Conservation (phyloP, 2,888 invertebrate genomes). For the Stenoptilia bipunctidactyla region DNA sequence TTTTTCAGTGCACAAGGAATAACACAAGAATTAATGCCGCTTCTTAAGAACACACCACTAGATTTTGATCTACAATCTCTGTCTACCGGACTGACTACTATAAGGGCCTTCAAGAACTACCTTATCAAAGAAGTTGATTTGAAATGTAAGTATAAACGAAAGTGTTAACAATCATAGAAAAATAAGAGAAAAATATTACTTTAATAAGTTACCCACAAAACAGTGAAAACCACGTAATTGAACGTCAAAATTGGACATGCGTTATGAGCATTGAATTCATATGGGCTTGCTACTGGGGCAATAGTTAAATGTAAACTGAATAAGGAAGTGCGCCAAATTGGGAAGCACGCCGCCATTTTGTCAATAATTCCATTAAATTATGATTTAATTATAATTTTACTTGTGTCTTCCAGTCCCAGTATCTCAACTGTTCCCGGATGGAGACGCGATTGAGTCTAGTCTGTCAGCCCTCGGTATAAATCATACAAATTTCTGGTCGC, state of each 20-base stretch:
- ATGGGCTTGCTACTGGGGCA: too few relatives aligned
- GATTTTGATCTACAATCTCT: constrained; percentile 48
- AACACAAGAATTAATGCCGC: constrained; percentile 46
- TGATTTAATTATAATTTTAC: too few relatives aligned
- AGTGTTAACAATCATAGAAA: too few relatives aligned
- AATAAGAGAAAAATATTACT: too few relatives aligned
- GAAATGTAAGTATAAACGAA: constrained; percentile 36
- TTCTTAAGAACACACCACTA: constrained; percentile 36
- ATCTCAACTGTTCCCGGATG: constrained; percentile 29
- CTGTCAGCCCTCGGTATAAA: constrained; percentile 41
- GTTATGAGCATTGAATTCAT: too few relatives aligned
- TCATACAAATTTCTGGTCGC: constrained; percentile 59
- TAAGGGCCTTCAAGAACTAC: constrained; percentile 56
- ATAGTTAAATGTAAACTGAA: too few relatives aligned
- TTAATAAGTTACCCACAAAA: too few relatives aligned
- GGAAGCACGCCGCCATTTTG: too few relatives aligned
- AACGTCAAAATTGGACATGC: too few relatives aligned
- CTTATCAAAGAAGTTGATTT: constrained; percentile 47
- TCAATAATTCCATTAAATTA: too few relatives aligned
- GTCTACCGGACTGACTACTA: constrained; percentile 37
- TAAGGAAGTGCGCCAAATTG: too few relatives aligned
- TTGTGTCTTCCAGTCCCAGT: constrained; percentile 35
- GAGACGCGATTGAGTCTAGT: constrained; percentile 30
- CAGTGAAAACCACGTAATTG: too few relatives aligned
- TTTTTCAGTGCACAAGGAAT: constrained; percentile 51